Conservation (phyloP, 2,888 invertebrate species). For the Trichopoda pennipes region DNA sequence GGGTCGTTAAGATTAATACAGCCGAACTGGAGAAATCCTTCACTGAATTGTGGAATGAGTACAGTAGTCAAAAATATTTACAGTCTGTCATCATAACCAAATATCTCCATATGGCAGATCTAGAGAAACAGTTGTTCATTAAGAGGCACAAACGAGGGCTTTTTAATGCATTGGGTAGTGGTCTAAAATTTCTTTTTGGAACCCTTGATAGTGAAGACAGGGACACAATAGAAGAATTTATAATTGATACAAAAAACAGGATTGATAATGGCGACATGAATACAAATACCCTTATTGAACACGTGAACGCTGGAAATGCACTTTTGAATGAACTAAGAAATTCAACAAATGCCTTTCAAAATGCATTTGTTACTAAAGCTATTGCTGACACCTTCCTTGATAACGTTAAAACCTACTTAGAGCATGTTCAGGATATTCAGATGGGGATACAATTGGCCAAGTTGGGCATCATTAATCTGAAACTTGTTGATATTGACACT, state of each 20-base stretch:
- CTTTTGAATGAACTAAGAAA: too few species aligned
- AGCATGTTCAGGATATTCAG: slow-evolving; percentile 43
- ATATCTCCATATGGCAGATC: background rate
- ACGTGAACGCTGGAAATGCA: too few species aligned
- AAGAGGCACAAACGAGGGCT: background rate
- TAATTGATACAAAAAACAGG: too few species aligned
- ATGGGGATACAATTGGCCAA: slow-evolving; percentile 24
- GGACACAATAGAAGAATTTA: too few species aligned
- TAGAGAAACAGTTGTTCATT: background rate
- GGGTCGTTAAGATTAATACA: slow-evolving; percentile 22
- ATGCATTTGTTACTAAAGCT: slow-evolving; percentile 32
- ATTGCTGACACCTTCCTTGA: slow-evolving; percentile 30
- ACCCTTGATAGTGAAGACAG: slow-evolving; percentile 21
- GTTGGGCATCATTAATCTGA: too few species aligned
- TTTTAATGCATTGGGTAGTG: background rate
- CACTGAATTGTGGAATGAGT: slow-evolving; percentile 12
- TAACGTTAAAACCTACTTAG: slow-evolving; percentile 13
- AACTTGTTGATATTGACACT: too few species aligned
- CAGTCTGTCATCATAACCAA: background rate
- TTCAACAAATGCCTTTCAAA: too few species aligned
- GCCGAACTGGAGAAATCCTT: slow-evolving; percentile 18
- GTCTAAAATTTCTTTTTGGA: slow-evolving; percentile 19
- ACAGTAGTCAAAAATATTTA: slow-evolving; percentile 5
- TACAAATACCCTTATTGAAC: too few species aligned
- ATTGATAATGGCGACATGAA: too few species aligned